Base-by-base conservation (phyloP, 2,888 invertebrate genomes). In the Rhaphigaster nebulosa region DNA sequence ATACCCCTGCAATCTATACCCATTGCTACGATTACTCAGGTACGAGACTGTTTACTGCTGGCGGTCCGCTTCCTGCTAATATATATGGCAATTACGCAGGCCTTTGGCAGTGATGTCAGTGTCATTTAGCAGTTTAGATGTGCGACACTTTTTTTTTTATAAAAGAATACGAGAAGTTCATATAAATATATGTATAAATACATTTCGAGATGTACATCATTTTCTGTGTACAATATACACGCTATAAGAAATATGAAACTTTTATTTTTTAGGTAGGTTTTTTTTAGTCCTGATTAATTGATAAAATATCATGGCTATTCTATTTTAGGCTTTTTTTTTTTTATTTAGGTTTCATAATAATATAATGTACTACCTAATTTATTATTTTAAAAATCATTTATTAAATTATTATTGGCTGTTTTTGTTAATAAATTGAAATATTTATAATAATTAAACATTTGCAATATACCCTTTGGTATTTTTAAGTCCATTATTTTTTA, bases 11-110 rank as follows among this genome's bases (percentile, higher is more conserved):
- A 34, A 98, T 99, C 93, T 99, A 99, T 94, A 98, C 99, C 4
- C 99, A 99, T 94, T 98, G 98, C 94, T 99, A 98, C 94, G 98
- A 99, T 94, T 96, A 96, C 92, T 97, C 97, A 92, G 98, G 98
- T 26, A 98, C 98, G 26, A 94, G 98, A 91, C 95, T 99, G 70
- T 99, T 99, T 95, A 97, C 98, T 0, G 99, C 98, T 20, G 99
- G 99, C 18, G 99, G 99, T 0, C 99, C 99, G 0, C 95, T 99
- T 90, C 98, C 98, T 50, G 97, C 98, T 5, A 97, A 97, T 90
- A 95, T 98, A 60, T 97, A 97, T 92, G 99, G 99, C 90, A 98
- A 98, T 95, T 99, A 99, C 94, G 98, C 98, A 52, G 98, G 98
- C 60, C 95, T 99, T 91, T 99, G 98, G 98, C 98, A 98, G 84